A percentile compares a stretch with the other conserved stretches of the same genome.
Conservation (phyloP, 2,888 invertebrate genomes). For the Mythimna pallens region DNA sequence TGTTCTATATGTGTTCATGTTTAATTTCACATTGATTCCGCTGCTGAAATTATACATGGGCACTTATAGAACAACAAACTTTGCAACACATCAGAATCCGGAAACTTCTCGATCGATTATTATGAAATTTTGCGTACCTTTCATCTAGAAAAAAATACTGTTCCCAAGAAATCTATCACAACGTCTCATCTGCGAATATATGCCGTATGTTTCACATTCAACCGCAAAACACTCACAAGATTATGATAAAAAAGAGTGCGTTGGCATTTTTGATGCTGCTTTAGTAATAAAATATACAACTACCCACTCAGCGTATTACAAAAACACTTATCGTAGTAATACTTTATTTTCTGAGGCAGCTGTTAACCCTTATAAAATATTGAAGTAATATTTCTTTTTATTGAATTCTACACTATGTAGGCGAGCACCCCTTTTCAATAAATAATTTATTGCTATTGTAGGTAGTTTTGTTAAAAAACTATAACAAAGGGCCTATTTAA, state of each 20-base stretch:
- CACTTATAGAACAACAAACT: too few relatives aligned
- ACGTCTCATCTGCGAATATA: not conserved
- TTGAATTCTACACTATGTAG: not conserved
- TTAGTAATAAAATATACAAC: slow-evolving; percentile 13
- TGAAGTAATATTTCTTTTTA: slow-evolving; percentile 23
- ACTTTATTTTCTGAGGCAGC: slow-evolving; percentile 14
- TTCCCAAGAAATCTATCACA: too few relatives aligned
- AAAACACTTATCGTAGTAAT: slow-evolving; percentile 12
- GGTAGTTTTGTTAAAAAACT: not conserved
- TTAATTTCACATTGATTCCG: too few relatives aligned
- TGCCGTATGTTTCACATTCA: not conserved
- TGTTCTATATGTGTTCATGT: too few relatives aligned
- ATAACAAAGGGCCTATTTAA: not conserved
- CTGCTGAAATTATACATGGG: too few relatives aligned
- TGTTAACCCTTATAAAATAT: slow-evolving; percentile 19
- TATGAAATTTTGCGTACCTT: too few relatives aligned
- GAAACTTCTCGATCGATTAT: too few relatives aligned
- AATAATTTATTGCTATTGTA: slow-evolving; percentile 2
- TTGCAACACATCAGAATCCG: too few relatives aligned
- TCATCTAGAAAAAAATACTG: too few relatives aligned
- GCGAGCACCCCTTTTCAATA: not conserved
- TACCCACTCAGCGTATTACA: slow-evolving; percentile 14
- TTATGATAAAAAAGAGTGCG: not conserved
- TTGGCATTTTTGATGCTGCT: not conserved
- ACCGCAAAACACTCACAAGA: not conserved